Evolutionary conservation across 2,113 vertebrate species (phyloP).

Genomic region (Pongo pygmaeus): DNA sequence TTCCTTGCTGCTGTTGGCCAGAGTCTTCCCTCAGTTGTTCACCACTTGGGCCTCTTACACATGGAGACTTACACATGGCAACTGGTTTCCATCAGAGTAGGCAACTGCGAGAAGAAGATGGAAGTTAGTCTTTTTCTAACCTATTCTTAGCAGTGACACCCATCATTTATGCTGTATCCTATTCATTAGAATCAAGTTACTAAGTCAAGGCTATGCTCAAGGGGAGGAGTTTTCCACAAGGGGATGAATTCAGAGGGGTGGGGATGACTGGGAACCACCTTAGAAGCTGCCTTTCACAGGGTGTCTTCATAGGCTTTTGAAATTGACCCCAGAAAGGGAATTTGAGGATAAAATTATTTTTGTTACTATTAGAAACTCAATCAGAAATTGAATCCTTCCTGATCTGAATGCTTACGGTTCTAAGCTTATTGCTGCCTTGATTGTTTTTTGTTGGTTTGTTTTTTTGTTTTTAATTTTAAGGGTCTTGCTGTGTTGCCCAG

Average conservation of each 20-base stretch:
- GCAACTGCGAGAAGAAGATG: neutral
- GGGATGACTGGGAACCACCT: neutral
- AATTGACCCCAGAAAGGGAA: neutral
- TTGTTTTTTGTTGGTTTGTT: neutral
- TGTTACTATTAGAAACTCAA: neutral
- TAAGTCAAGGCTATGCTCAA: neutral
- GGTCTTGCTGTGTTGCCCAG: neutral
- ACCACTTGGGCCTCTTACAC: neutral
- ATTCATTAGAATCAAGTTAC: neutral
- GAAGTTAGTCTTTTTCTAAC: neutral
- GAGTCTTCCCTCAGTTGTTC: neutral
- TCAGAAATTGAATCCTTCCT: neutral
- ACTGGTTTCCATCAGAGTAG: neutral
- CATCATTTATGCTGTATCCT: neutral
- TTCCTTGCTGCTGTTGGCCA: neutral
- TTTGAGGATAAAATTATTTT: neutral
- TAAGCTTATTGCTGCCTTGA: neutral
- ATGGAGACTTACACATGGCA: neutral
- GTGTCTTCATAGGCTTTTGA: neutral
- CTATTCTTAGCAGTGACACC: neutral
- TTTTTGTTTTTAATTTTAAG: neutral
- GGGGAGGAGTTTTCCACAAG: neutral
- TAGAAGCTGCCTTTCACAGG: neutral
- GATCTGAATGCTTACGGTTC: neutral
- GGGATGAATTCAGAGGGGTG: neutral